Percentiles rank a stretch among this genome's conserved stretches.
Evolutionary conservation across 2,888 invertebrate species (phyloP).

Genomic region (Lasioglossum morio): DNA sequence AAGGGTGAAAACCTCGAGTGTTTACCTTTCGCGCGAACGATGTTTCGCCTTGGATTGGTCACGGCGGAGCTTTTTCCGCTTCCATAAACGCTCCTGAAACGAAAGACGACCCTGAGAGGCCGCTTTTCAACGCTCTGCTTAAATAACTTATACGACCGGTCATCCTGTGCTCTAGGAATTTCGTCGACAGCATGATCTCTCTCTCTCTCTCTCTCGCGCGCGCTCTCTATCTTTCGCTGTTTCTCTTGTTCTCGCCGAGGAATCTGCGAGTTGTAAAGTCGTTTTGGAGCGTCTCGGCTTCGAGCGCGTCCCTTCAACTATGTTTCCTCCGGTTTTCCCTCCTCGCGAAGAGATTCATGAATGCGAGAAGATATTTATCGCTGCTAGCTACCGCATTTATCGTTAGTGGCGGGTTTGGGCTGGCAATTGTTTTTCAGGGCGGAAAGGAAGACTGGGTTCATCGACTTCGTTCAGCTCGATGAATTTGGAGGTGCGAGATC

Average conservation of each 20-base stretch:
- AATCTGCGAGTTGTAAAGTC: background rate
- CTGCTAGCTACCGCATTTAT: background rate
- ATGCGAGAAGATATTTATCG: background rate
- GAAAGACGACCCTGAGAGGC: slow-evolving; percentile 24
- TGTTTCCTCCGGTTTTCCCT: background rate
- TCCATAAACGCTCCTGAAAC: slow-evolving; percentile 54
- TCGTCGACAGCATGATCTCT: background rate
- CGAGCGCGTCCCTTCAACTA: background rate
- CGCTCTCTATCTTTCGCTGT: background rate
- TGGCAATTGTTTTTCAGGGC: background rate
- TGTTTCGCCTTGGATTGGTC: slow-evolving; percentile 78
- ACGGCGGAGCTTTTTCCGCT: slow-evolving; percentile 65
- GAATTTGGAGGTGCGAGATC: background rate
- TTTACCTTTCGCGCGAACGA: slow-evolving; percentile 66
- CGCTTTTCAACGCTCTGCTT: background rate
- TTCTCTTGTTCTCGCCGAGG: background rate
- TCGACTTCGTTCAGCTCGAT: background rate
- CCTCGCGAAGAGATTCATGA: background rate
- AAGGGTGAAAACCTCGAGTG: slow-evolving; percentile 62
- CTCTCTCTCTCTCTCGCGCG: background rate
- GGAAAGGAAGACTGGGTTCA: background rate
- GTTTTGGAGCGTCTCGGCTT: background rate
- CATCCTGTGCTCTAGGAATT: background rate
- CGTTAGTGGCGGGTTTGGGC: background rate
- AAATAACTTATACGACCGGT: slow-evolving; percentile 11